Conservation (phyloP, 2,888 invertebrate genomes). For the Chorisops tibialis region DNA sequence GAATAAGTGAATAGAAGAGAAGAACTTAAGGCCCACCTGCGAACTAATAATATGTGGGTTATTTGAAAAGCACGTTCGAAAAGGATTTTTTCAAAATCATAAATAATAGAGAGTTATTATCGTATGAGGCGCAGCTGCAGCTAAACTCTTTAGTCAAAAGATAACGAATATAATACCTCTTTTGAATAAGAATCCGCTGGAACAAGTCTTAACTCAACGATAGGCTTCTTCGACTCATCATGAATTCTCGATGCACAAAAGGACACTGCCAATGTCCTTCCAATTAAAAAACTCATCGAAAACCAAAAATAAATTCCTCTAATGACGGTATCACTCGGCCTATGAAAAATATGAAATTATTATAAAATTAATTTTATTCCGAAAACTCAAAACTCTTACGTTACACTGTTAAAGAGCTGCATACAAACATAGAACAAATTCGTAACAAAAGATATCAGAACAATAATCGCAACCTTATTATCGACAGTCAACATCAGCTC, state of each 20-base stretch:
- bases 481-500: constrained; percentile 59
- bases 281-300: constrained; percentile 54
- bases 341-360: constrained; percentile 32
- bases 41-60: too few species aligned
- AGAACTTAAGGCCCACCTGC: too few species aligned
- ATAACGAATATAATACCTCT: constrained; percentile 48
- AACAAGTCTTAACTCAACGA: constrained; percentile 52
- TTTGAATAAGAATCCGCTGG: constrained; percentile 51
- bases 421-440: constrained; percentile 70
- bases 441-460: constrained; percentile 62
- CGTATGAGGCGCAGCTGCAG: too few species aligned
- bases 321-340: constrained; percentile 46
- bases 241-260: constrained; percentile 54
- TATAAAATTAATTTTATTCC: neutral
- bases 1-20: too few species aligned
- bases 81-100: too few species aligned
- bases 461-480: constrained; percentile 57
- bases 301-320: constrained; percentile 54
- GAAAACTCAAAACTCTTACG: constrained; percentile 52
- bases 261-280: constrained; percentile 52
- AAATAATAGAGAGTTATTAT: too few species aligned
- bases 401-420: constrained; percentile 64
- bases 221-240: constrained; percentile 53
- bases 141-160: too few species aligned
- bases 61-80: too few species aligned